These are phyloP conservation scores for Laothoe populi DNA, from an alignment of 2,888 invertebrate species.

Conservation along the genomic window DNA sequence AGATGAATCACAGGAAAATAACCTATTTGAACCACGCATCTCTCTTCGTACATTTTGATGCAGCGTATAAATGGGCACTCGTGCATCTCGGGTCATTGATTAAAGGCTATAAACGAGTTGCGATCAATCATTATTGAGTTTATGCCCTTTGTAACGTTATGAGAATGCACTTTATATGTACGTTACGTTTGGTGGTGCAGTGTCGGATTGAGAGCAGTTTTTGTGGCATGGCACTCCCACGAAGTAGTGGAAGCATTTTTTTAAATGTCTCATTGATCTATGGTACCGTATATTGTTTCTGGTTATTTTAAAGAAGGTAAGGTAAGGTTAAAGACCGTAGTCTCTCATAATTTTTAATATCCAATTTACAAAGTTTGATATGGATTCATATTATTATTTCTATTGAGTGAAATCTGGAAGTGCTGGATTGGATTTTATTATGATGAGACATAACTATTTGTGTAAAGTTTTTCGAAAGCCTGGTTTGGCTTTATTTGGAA, in stretches of 20 bases:
- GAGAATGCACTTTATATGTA: neutral
- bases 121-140: slow-evolving; percentile 18
- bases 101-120: slow-evolving; percentile 10
- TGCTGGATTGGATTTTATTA: no score
- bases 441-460: no score
- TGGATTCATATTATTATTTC: no score
- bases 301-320: no score
- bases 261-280: no score
- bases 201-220: neutral
- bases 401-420: no score
- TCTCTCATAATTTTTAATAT: no score
- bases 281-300: no score
- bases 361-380: no score
- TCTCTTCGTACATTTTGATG: slow-evolving; percentile 1
- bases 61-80: neutral
- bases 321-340: no score
- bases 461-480: no score
- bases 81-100: slow-evolving; percentile 5
- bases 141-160: slow-evolving; percentile 9
- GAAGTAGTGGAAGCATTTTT: neutral
- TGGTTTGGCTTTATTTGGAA: no score
- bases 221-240: neutral
- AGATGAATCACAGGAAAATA: neutral
- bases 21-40: neutral
- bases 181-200: neutral